Conservation (phyloP, 2,113 vertebrate species). For the Aptenodytes patagonicus region DNA sequence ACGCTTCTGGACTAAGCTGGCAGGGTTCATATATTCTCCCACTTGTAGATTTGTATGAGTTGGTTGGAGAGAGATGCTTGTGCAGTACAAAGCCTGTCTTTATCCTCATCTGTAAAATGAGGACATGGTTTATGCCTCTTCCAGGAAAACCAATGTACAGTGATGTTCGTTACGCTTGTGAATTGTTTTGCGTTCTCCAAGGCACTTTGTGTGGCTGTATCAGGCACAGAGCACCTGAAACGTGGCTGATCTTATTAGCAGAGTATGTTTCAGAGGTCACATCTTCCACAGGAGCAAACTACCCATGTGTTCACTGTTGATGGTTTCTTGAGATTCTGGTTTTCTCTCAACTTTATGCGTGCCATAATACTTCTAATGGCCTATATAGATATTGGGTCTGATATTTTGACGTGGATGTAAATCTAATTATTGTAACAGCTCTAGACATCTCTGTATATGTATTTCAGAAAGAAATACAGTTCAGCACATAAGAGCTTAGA, state of each 20-base stretch:
- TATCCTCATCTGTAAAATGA: neutral
- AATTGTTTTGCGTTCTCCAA: neutral
- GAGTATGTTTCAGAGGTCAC: neutral
- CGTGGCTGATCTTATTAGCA: neutral
- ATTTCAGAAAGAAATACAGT: neutral
- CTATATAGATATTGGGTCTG: neutral
- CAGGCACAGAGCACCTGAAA: neutral
- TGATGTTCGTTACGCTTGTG: neutral
- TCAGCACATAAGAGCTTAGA: neutral
- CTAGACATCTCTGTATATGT: neutral
- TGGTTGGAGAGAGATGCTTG: neutral
- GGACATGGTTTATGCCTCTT: neutral
- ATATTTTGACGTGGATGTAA: neutral
- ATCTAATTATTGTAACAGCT: neutral
- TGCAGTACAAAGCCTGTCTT: neutral
- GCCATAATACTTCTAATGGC: neutral
- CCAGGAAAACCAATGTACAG: neutral
- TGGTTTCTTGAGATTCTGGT: neutral
- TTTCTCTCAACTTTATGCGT: neutral
- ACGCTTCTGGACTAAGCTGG: neutral
- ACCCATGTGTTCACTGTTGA: accelerated
- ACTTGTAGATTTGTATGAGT: too few relatives aligned
- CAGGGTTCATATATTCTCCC: neutral
- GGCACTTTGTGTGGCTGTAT: neutral
- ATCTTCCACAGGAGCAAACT: neutral